Conservation (phyloP, 2,113 vertebrate species). For the Pomatorhinus ruficollis region DNA sequence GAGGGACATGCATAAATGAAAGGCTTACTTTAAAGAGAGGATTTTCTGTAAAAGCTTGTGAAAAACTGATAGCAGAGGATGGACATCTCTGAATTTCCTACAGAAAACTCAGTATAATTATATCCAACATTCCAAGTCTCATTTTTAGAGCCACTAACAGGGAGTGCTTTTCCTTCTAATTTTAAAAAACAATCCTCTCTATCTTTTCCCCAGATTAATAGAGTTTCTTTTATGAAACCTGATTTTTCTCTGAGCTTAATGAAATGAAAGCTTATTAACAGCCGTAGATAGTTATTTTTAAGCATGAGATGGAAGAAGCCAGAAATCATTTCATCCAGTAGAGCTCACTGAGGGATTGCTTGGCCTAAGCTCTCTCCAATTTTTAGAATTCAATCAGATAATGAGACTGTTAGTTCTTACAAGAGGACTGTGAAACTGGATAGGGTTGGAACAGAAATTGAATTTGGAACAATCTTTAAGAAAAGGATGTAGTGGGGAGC, state of each 20-base stretch:
- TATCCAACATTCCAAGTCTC: not conserved
- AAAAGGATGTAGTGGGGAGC: not conserved
- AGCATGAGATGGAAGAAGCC: not conserved
- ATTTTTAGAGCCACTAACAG: constrained; percentile 12
- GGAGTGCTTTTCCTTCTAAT: not conserved
- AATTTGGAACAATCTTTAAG: not conserved
- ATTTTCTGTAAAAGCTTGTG: constrained; percentile 51
- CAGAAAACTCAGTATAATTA: not conserved
- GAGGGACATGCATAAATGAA: constrained; percentile 11
- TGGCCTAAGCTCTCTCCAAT: not conserved
- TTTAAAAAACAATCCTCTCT: not conserved
- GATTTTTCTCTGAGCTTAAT: not conserved
- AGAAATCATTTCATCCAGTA: not conserved
- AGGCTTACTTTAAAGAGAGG: constrained; percentile 17
- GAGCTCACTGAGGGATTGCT: not conserved
- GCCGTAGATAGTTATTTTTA: not conserved
- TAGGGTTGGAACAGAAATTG: not conserved
- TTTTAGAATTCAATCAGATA: constrained; percentile 1
- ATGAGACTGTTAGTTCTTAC: not conserved
- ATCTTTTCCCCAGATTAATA: not conserved
- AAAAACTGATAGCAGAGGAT: constrained; percentile 2
- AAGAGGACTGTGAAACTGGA: constrained; percentile 5
- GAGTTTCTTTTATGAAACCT: not conserved
- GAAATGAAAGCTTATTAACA: not conserved
- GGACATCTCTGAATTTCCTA: constrained; percentile 6